Evolutionary conservation across 2,113 vertebrate species (phyloP).

Genomic region (Andinoacara biseriatus): DNA sequence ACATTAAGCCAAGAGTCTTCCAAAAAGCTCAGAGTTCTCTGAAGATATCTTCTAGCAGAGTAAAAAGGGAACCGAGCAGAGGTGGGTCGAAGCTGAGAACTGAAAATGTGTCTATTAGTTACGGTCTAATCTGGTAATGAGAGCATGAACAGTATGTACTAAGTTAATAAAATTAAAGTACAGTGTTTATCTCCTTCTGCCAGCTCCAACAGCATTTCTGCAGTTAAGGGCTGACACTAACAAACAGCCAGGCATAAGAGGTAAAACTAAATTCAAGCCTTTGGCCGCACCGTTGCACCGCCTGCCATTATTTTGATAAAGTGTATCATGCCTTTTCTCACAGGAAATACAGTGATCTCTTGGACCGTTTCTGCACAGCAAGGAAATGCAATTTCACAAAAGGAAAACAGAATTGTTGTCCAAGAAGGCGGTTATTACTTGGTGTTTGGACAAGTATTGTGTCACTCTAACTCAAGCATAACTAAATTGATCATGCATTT

Average conservation of each 20-base stretch:
- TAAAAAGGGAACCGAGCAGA: conserved; percentile 62
- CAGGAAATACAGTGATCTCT: conserved; percentile 74
- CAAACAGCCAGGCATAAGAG: conserved; percentile 68
- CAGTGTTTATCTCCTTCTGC: conserved; percentile 50
- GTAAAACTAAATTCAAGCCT: conserved; percentile 60
- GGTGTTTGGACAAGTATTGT: conserved; percentile 78
- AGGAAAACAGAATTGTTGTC: conserved; percentile 75
- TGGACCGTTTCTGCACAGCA: conserved; percentile 73
- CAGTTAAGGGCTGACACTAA: conserved; percentile 69
- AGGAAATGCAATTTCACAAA: conserved; percentile 69
- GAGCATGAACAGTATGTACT: conserved; percentile 44
- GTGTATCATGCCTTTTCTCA: conserved; percentile 57
- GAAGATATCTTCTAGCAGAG: conserved; percentile 56
- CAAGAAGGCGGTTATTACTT: conserved; percentile 78
- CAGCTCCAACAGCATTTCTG: conserved; percentile 68
- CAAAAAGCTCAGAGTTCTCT: conserved; percentile 55
- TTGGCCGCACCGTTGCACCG: conserved; percentile 30
- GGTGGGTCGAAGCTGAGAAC: conserved; percentile 56
- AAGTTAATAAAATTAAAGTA: conserved; percentile 56
- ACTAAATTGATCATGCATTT: conserved; percentile 54
- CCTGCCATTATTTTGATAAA: conserved; percentile 66
- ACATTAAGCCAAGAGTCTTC: conserved; percentile 56
- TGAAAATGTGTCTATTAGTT: conserved; percentile 56
- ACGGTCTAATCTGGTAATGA: conserved; percentile 54
- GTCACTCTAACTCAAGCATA: conserved; percentile 59